Evolutionary conservation across 2,797 vertebrate species (phyloP).

Genomic region (Neoniphon sammara): DNA sequence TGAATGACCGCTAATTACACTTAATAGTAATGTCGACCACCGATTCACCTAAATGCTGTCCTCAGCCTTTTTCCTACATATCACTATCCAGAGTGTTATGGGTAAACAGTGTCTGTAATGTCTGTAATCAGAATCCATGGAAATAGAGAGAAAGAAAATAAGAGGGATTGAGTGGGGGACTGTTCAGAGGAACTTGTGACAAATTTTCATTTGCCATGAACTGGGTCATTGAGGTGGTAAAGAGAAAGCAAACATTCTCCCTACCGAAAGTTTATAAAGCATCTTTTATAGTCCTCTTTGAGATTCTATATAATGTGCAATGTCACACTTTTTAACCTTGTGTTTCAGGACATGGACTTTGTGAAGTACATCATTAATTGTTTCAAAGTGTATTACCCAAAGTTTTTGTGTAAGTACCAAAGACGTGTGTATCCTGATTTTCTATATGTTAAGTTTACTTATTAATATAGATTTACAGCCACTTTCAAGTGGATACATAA

Average conservation of each 20-base stretch:
- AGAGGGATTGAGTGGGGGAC: conserved; percentile 3
- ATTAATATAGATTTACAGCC: not conserved
- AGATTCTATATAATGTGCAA: conserved; percentile 18
- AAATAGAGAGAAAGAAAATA: not conserved
- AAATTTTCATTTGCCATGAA: conserved; percentile 53
- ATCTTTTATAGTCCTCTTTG: conserved; percentile 25
- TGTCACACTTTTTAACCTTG: conserved; percentile 43
- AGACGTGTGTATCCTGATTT: not conserved
- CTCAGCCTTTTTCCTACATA: conserved; percentile 7
- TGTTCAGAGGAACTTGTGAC: conserved; percentile 33
- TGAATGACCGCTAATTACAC: not conserved
- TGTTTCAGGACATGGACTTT: conserved; percentile 97
- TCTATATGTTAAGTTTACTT: not conserved
- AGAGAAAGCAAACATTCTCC: conserved; percentile 38
- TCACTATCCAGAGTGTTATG: too few relatives aligned
- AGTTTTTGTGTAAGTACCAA: conserved; percentile 94
- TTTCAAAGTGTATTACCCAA: conserved; percentile 98
- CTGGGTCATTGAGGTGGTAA: conserved; percentile 52
- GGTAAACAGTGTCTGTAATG: too few relatives aligned
- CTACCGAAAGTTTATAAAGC: conserved; percentile 26
- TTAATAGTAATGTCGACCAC: not conserved
- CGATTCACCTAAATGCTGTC: not conserved
- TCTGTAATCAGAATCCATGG: too few relatives aligned
- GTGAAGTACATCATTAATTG: conserved; percentile 95
- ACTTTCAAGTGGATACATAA: not conserved